phyloP scores from a whole-genome alignment of 2,797 vertebrate genomes.

The Cottoperca gobio region DNA sequence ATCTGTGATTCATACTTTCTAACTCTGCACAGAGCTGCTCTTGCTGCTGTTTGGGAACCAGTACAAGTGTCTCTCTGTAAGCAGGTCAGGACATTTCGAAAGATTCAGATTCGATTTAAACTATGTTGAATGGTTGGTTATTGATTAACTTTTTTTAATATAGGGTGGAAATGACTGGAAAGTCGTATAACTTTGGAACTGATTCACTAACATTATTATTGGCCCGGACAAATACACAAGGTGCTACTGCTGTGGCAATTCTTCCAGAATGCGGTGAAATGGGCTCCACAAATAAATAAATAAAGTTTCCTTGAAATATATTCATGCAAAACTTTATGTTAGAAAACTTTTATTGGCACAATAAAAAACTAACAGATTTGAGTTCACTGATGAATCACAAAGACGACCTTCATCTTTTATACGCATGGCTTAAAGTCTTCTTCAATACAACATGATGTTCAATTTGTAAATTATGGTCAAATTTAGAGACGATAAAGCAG shows the following conservation, averaged over 20 bases:
- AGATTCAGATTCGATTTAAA: neutral
- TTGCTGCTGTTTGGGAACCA: conserved; percentile 5
- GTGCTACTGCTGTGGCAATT: neutral
- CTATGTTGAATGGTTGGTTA: neutral
- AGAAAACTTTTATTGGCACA: too few species aligned
- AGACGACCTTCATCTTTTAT: too few species aligned
- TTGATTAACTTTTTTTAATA: neutral
- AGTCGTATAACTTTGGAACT: conserved; percentile 28
- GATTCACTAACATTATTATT: conserved; percentile 22
- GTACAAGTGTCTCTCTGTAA: neutral
- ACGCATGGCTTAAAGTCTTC: too few species aligned
- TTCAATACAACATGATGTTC: too few species aligned
- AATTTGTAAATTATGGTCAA: too few species aligned
- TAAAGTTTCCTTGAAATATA: too few species aligned
- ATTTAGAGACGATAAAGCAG: too few species aligned
- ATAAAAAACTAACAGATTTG: too few species aligned
- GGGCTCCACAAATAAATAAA: too few species aligned
- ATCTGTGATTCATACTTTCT: conserved; percentile 61
- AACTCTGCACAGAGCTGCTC: conserved; percentile 19
- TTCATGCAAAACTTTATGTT: too few species aligned
- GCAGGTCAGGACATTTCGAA: neutral
- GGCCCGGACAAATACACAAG: neutral
- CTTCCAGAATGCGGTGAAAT: neutral
- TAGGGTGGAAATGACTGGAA: neutral
- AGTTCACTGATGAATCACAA: too few species aligned